Evolutionary conservation across 2,797 vertebrate genomes (phyloP).

Genomic region (Poeciliopsis paucimaculata): DNA sequence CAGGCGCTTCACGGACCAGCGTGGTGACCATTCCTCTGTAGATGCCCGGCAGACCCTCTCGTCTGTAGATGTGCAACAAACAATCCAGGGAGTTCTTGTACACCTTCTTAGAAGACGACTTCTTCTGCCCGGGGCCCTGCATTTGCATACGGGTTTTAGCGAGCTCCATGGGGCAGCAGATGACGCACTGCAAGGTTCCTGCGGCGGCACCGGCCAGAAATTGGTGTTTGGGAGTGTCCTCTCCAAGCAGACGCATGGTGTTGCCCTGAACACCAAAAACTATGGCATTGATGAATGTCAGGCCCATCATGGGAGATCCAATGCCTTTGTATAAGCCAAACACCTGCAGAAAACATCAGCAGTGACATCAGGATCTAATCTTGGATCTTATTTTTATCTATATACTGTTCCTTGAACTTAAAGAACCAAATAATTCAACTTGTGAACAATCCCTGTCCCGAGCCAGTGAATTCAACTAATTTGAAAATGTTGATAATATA

Average conservation of each 20-base stretch:
- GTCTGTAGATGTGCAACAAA: slow-evolving; percentile 89
- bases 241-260: slow-evolving; percentile 85
- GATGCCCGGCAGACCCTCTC: slow-evolving; percentile 88
- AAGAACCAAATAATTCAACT: neutral
- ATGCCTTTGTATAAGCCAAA: slow-evolving; percentile 96
- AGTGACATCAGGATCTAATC: neutral
- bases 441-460: neutral
- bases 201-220: slow-evolving; percentile 93
- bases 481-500: neutral
- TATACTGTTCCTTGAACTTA: neutral
- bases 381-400: neutral
- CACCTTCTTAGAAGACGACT: slow-evolving; percentile 82
- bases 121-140: slow-evolving; percentile 91
- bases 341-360: slow-evolving; percentile 73
- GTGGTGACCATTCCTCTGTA: slow-evolving; percentile 95
- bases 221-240: slow-evolving; percentile 92
- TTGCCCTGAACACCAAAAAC: slow-evolving; percentile 97
- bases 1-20: slow-evolving; percentile 91
- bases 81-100: slow-evolving; percentile 97
- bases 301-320: slow-evolving; percentile 98
- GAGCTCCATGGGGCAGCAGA: slow-evolving; percentile 98
- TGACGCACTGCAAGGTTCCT: slow-evolving; percentile 90
- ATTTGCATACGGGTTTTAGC: slow-evolving; percentile 98
- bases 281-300: slow-evolving; percentile 97
- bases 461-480: neutral